Percentiles rank a stretch among this genome's conserved stretches.
Conservation (phyloP, 2,797 vertebrate species). For the Syncerus caffer region DNA sequence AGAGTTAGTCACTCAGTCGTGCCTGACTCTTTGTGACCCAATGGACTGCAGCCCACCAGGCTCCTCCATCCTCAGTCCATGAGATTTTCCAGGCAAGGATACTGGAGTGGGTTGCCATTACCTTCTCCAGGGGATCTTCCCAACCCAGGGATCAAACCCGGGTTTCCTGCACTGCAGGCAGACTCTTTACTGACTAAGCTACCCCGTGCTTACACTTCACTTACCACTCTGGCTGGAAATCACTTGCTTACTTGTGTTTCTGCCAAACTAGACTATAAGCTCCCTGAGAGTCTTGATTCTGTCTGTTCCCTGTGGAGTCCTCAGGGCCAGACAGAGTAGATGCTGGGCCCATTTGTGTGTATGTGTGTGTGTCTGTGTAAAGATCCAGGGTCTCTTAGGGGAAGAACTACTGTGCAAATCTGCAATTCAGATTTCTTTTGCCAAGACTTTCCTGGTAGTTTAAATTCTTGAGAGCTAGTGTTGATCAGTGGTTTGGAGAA, state of each 20-base stretch:
- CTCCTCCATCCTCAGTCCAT: no score
- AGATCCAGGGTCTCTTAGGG: background rate
- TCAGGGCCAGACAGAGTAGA: background rate
- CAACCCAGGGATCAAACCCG: no score
- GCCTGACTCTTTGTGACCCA: no score
- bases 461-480: background rate
- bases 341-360: background rate
- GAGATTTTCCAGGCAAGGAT: no score
- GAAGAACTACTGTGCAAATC: background rate
- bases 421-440: background rate
- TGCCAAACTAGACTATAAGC: background rate
- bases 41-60: no score
- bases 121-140: no score
- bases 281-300: background rate
- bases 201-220: accelerated
- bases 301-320: background rate
- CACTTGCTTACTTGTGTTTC: background rate
- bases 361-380: background rate
- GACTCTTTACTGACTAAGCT: no score
- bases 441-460: background rate
- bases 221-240: background rate
- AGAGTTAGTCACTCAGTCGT: no score
- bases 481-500: background rate
- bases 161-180: no score
- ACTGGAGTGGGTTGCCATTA: no score